A percentile compares a stretch with the other conserved stretches of the same genome.
Evolutionary conservation across 92 coral and sea anemone species (phyloP).

Genomic region (Phenganax subtilis): DNA sequence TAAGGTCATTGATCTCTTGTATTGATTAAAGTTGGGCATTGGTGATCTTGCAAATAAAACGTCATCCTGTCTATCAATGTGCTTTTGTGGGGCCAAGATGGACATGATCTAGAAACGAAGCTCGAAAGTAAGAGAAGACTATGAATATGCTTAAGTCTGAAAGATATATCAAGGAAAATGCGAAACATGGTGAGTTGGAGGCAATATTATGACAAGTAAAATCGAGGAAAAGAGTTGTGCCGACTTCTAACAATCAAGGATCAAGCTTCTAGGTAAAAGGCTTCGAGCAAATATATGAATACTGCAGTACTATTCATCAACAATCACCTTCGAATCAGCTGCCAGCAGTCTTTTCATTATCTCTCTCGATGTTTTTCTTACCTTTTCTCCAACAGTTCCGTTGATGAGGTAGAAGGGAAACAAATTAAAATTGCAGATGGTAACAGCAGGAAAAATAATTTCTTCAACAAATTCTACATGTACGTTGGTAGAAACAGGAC

Average conservation of each 20-base stretch:
- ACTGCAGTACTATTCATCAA: too few relatives aligned
- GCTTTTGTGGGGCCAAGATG: constrained; percentile 88
- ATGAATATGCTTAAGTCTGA: constrained; percentile 14
- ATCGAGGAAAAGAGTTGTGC: too few relatives aligned
- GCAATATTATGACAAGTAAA: not conserved
- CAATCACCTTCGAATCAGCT: not conserved
- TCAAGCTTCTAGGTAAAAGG: too few relatives aligned
- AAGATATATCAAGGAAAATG: constrained; percentile 25
- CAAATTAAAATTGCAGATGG: constrained; percentile 86
- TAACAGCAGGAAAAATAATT: constrained; percentile 86
- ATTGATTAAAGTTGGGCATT: constrained; percentile 82
- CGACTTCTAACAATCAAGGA: too few relatives aligned
- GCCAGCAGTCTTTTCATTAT: not conserved
- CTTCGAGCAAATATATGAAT: too few relatives aligned
- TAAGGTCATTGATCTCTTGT: constrained; percentile 55
- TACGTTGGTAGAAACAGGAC: constrained; percentile 91
- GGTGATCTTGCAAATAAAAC: constrained; percentile 92
- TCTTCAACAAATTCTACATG: constrained; percentile 93
- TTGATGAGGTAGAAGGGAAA: constrained; percentile 89
- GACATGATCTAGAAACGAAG: constrained; percentile 71
- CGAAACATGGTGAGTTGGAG: constrained; percentile 15
- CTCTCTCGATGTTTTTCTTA: constrained; percentile 22
- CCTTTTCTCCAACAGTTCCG: constrained; percentile 98
- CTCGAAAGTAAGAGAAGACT: constrained; percentile 1
- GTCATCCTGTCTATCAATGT: constrained; percentile 89